These are phyloP conservation scores for Antheraea mylitta DNA, from an alignment of 1,140 invertebrate species.

Conservation along the genomic window DNA sequence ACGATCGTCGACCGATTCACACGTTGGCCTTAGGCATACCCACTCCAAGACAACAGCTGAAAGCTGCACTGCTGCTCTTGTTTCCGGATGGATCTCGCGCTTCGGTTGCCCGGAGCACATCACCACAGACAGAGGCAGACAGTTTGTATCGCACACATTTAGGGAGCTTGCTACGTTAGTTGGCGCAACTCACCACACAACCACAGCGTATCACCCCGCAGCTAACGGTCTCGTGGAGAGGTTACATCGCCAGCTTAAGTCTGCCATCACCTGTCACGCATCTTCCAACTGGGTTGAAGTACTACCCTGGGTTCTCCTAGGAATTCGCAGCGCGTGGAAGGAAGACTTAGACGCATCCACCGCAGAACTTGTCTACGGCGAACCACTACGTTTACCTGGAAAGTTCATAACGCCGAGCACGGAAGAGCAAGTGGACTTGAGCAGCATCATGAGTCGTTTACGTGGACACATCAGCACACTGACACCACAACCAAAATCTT, in stretches of 20 bases:
- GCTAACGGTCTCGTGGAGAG: no score
- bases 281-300: neutral
- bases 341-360: neutral
- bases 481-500: neutral
- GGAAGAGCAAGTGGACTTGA: neutral
- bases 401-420: neutral
- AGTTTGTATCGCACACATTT: no score
- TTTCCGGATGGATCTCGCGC: slow-evolving; percentile 9
- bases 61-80: slow-evolving; percentile 6
- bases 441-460: neutral
- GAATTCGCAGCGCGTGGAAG: neutral
- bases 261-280: neutral
- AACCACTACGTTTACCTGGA: neutral
- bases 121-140: no score
- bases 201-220: no score
- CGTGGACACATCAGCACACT: neutral
- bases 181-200: no score
- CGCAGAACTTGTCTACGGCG: neutral
- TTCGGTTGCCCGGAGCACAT: slow-evolving; percentile 14
- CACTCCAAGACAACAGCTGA: slow-evolving; percentile 20
- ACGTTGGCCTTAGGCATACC: slow-evolving; percentile 22
- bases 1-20: slow-evolving; percentile 56
- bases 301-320: neutral
- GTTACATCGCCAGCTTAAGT: no score
- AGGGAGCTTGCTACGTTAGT: no score